Base-by-base conservation (phyloP, 2,888 invertebrate species). In the Eupeodes latifasciatus region DNA sequence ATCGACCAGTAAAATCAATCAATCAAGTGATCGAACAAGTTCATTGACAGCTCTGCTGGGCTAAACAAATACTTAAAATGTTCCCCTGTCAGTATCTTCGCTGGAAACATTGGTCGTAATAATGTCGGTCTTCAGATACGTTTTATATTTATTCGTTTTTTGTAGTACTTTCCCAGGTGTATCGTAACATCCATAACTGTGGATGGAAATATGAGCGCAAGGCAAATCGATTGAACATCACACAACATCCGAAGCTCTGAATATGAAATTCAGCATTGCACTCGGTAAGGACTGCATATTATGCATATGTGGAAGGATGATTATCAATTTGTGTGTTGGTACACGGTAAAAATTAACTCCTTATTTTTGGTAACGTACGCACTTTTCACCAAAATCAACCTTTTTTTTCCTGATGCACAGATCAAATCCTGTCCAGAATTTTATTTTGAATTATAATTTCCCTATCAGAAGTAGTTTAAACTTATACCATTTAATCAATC, bases 61-160 rank as follows among this genome's bases (percentile, higher is more conserved):
- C 83, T 82, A 79, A 86, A 76, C 83, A 86, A 86, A 82, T 79
- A 82, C 83, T 86, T 83, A 86, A 86, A 83, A 81, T 85, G 81
- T 81, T 85, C 67, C 59, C 77, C 62, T 81, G 85, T 85, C 85
- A 82, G 86, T 86, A 83, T 79, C 83, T 83, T 86, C 75, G 75
- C 75, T 79, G 82, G 75, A 86, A 85, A 85, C 85, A 85, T 81
- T 80, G 85, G 53, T 78, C 72, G 81, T 81, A 81, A 78, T 80
- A 49, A 67, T 51, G 59, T 71, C 14, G 55, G 14, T 34, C 19
- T 2, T 59, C 14, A 47, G 27, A 16, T 51, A n/a, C 55, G 19
- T 49, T 67, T 53, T 59, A 34, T 57, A 12, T 59, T 59, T 34
- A 1, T 19, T 19, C 1, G 19, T 19, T 57, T 6, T 59, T 7